Percentiles rank a stretch among this genome's conserved stretches.
phyloP scores from a whole-genome alignment of 1,140 invertebrate species.

The Drosophila micromelanica region DNA sequence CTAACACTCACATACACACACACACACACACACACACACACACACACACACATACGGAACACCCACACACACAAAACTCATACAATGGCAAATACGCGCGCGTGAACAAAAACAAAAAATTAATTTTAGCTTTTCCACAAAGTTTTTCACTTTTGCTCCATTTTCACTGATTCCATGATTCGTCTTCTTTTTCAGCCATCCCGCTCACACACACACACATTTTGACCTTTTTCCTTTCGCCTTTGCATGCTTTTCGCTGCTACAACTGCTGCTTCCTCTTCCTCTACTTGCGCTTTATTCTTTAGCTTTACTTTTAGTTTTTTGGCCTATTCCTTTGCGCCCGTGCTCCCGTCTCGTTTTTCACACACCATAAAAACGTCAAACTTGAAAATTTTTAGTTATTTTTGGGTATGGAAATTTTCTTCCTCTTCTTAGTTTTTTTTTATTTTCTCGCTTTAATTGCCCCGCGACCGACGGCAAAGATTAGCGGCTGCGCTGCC shows the following conservation, averaged over 20 bases:
- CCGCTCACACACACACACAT: slow-evolving; percentile 32
- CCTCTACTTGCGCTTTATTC: slow-evolving; percentile 38
- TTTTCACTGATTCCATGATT: slow-evolving; percentile 62
- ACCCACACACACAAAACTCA: slow-evolving; percentile 4
- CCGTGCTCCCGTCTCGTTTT: slow-evolving; percentile 40
- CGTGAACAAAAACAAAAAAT: slow-evolving; percentile 79
- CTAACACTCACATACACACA: slow-evolving; percentile 17
- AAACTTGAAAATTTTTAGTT: slow-evolving; percentile 54
- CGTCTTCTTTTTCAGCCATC: slow-evolving; percentile 21
- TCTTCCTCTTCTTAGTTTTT: slow-evolving; percentile 15
- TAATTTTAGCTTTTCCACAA: slow-evolving; percentile 79
- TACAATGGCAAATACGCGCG: slow-evolving; percentile 43
- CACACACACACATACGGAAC: not conserved
- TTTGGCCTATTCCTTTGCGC: slow-evolving; percentile 49
- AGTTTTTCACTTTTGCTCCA: slow-evolving; percentile 76
- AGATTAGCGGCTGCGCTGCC: slow-evolving; percentile 78
- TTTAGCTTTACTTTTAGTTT: slow-evolving; percentile 40
- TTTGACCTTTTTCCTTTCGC: slow-evolving; percentile 57
- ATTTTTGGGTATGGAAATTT: slow-evolving; percentile 55
- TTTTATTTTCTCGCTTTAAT: slow-evolving; percentile 35
- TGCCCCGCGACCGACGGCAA: slow-evolving; percentile 55
- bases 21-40: slow-evolving; percentile 9
- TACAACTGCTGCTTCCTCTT: slow-evolving; percentile 26
- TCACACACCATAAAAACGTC: slow-evolving; percentile 56
- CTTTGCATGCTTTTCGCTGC: slow-evolving; percentile 44